Base-by-base conservation (phyloP, 2,113 vertebrate species). In the Gymnocephalus cernua region DNA sequence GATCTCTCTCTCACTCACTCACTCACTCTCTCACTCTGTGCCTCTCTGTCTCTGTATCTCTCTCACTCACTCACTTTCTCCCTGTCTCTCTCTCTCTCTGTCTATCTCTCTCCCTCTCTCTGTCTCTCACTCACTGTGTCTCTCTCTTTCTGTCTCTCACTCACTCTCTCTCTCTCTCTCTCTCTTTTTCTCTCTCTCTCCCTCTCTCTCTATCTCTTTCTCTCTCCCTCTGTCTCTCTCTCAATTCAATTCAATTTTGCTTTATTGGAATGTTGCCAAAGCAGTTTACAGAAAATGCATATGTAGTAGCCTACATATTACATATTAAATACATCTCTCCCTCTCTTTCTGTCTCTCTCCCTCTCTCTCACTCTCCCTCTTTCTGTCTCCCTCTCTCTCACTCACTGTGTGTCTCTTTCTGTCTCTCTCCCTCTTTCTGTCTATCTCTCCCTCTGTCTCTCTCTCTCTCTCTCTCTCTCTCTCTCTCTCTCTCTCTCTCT, bases 1-100 rank as follows among this genome's bases (percentile, higher is more conserved):
- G 6, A 32, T 32, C 32, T 32, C 32, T 32, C 32, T 32, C 32
- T 0, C 29, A 4, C 29, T 32, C 32, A 6, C 1, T 0, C 32
- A 6, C 32, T 7, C 32, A 5, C 1, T 1, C 32, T 32, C 1
- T 32, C n/a, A n/a, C n/a, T n/a, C n/a, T n/a, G n/a, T n/a, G n/a
- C n/a, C 1, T 32, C 32, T 32, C 29, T 5, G 4, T 4, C 29
- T 2, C 29, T 5, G 5, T 32, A 0, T 32, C 32, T 32, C 32
- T 32, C 32, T 29, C 27, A 29, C 27, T 29, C 2, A 29, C 27
- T 29, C 27, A 29, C 27, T 32, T 6, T 32, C 32, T 32, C 32
- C 0, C 0, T 32, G 5, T 6, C 32, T 32, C 3, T 32, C 32
- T 6, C 32, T 6, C 32, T 6, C 32, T 0, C 32, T 4, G 1